These are phyloP conservation scores for Orycteropus afer DNA, from an alignment of 2,113 vertebrate species.

Conservation along the genomic window DNA sequence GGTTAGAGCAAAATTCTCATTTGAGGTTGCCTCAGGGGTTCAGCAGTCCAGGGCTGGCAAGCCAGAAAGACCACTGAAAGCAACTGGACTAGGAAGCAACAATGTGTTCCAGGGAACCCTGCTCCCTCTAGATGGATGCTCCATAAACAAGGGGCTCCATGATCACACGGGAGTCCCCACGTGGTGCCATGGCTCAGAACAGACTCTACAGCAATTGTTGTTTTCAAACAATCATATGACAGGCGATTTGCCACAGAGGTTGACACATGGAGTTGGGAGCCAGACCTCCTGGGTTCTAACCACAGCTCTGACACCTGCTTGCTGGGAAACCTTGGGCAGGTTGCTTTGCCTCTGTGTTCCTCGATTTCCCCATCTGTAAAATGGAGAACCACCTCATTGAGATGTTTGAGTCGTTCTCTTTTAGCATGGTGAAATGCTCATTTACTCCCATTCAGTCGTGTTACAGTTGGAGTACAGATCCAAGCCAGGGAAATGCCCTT, in stretches of 20 bases:
- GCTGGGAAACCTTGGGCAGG: background rate
- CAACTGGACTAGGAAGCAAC: background rate
- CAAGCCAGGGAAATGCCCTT: background rate
- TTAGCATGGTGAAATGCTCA: rapidly evolving
- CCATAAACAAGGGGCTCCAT: rapidly evolving
- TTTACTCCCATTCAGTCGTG: rapidly evolving
- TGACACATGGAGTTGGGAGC: background rate
- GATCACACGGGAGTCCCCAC: background rate
- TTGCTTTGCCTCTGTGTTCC: background rate
- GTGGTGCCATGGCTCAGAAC: background rate
- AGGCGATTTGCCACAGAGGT: background rate
- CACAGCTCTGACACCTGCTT: background rate
- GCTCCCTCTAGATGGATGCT: background rate
- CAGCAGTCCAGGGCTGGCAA: background rate
- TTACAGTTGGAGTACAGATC: rapidly evolving
- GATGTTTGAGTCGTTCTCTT: no score
- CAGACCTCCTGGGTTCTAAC: background rate
- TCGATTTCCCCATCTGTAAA: background rate
- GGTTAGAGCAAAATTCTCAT: background rate
- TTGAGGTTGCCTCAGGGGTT: background rate
- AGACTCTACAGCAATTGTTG: background rate
- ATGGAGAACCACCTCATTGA: background rate
- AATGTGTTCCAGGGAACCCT: background rate
- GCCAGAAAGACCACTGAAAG: background rate
- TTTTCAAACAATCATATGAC: background rate